Evolutionary conservation across 2,888 invertebrate genomes (phyloP).

Genomic region (Germaria angustata): DNA sequence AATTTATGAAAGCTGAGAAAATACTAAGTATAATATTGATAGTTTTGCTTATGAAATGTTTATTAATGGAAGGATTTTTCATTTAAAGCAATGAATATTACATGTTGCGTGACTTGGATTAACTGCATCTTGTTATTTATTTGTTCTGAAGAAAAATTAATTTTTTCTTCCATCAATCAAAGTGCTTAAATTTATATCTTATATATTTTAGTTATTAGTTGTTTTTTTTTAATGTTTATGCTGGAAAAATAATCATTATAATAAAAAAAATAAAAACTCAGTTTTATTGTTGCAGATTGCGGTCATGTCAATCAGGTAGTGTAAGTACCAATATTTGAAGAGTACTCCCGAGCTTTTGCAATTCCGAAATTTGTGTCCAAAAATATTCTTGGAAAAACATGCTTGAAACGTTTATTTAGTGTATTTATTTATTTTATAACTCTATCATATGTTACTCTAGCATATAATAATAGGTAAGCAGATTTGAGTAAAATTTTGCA

Average conservation of each 20-base stretch:
- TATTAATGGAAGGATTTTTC: not conserved
- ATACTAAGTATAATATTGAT: slow-evolving; percentile 19
- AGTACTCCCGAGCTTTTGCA: too few relatives aligned
- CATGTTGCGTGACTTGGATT: slow-evolving; percentile 55
- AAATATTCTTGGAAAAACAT: too few relatives aligned
- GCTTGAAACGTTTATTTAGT: too few relatives aligned
- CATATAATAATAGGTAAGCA: too few relatives aligned
- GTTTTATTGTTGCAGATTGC: too few relatives aligned
- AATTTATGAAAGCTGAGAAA: not conserved
- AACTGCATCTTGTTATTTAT: not conserved
- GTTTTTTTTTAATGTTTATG: not conserved
- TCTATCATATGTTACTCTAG: too few relatives aligned
- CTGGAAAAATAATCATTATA: not conserved
- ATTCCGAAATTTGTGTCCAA: too few relatives aligned
- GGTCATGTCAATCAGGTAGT: too few relatives aligned
- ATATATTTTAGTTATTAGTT: not conserved
- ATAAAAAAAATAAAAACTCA: not conserved
- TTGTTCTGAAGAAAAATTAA: too few relatives aligned
- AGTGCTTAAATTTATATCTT: not conserved
- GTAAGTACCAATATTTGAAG: too few relatives aligned
- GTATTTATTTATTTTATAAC: too few relatives aligned
- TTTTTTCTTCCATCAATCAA: not conserved
- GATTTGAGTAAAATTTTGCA: too few relatives aligned
- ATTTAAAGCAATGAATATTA: not conserved
- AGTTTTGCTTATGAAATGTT: not conserved